Evolutionary conservation across 2,888 invertebrate species (phyloP), one percentile per base, ranked within the genome.

Genomic region (Cryptus armator): DNA sequence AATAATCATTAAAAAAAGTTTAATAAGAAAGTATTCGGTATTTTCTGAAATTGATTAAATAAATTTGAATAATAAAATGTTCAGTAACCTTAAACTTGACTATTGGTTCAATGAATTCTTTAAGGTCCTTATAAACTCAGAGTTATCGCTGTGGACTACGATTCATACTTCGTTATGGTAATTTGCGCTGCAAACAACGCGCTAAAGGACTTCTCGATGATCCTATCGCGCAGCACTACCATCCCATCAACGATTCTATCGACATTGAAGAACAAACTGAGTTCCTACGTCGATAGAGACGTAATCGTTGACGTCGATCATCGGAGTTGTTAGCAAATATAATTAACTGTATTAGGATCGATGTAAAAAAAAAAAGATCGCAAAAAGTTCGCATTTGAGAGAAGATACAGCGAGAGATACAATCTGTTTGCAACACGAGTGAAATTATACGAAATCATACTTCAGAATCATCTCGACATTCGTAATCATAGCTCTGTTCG

Each of bases 171-270:
- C 37, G 87, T 85, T 56, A 89, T 87, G 86, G 66, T 89, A 37
- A 84, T 87, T 70, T 87, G 89, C 79, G 83, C 86, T 9, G 83
- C 81, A 59, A 81, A 86, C 59, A 85, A 62, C 71, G 43, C 76
- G 3, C 2, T 62, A 14, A 62, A 83, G 80, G 86, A 87, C 85
- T 90, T 90, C 75, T 84, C 86, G 46, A 90, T 90, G 89, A 90
- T 90, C 84, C 87, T 86, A 80, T 90, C 90, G 24, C 88, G 87
- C 0, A 78, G 84, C 86, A 88, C 72, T 44, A 82, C 62, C 12
- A 53, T 88, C 37, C 70, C 87, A 46, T 43, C 81, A 37, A 77
- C 82, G 70, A 83, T 86, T 79, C 76, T 89, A 7, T 59, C 81
- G 64, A 72, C 71, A 64, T 82, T 89, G 72, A 87, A 89, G 78